Evolutionary conservation across 2,113 vertebrate genomes (phyloP), one percentile per base, ranked within the genome.

Genomic region (Brachyistius frenatus): DNA sequence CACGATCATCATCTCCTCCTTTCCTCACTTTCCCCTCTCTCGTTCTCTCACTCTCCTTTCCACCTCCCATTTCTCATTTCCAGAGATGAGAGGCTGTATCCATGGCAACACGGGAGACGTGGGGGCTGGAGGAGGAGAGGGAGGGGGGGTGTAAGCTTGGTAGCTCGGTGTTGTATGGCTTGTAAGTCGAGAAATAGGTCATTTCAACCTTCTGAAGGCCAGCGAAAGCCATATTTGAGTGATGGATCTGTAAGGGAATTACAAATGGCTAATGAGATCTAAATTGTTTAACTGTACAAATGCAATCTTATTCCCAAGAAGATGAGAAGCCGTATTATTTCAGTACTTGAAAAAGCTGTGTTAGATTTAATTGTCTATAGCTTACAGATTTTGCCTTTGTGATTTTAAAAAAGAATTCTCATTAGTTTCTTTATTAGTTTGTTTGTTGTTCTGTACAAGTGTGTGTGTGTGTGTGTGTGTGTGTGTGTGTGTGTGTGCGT

Each of bases 51-150:
- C 80, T 77, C 72, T 80, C 68, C 71, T 71, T 70, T 85, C 79
- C 85, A 64, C 81, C 86, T 87, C 87, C 84, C 61, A n/a, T 88
- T 88, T 90, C 87, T 90, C 87, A 78, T 89, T 93, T 91, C 80
- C 84, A 87, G 87, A 94, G 90, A 92, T 87, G 90, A 88, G 93
- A 93, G 86, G 85, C 81, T 92, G 93, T 95, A 90, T 91, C 94
- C 94, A 94, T 94, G 92, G 94, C 89, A 95, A 95, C 94, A 92
- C 84, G 83, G 83, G 81, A 91, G 80, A 90, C 89, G 85, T 86
- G 89, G 86, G 70, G 88, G 85, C 60, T 33, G 41, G 60, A 63
- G 76, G 39, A 73, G 41, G 53, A 61, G 44, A 69, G 44, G 52
- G 47, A 78, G 46, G 67, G 76, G 23, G 71, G 74, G 66, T 82